Base-by-base conservation (phyloP, 2,888 invertebrate species). In the Trichopria drosophilae region DNA sequence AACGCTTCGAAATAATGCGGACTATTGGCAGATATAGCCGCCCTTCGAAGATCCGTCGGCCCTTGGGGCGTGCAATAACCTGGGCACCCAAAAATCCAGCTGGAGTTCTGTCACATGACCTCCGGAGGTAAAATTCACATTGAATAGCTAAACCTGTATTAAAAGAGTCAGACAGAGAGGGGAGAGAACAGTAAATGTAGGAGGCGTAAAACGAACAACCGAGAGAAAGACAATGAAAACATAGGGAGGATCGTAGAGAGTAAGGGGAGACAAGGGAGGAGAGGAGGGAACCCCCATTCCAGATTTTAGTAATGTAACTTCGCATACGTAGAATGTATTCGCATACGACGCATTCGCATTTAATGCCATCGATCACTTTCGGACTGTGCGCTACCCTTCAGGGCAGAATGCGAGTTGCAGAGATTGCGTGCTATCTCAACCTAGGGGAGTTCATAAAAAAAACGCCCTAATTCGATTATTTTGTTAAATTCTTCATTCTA, bases 101-200 rank as follows among this genome's bases (percentile, higher is more conserved):
- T 66, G 68, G 59, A 59, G 63, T 61, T 64, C 62, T 48, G 59
- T 58, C 43, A 57, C 53, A 58, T 65, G 66, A 65, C 62, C 68
- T 65, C 66, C 65, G 49, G 64, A 62, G 61, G 55, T 61, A 63
- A 64, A 59, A 61, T 66, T 64, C 67, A 70, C 71, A 70, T 67
- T 68, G 68, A 68, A 64, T 67, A 66, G 65, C 68, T 69, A n/a
- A n/a, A n/a, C n/a, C n/a, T n/a, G n/a, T n/a, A n/a, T n/a, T n/a
- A n/a, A n/a, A n/a, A 31, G 37, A 23, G 41, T 13, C 39, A 49
- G 49, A 55, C 45, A 52, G 55, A 52, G 42, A 51, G 19, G 46
- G 22, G 13, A 35, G 35, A 31, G 28, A 34, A 45, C 44, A 53
- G 36, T 48, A 41, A 46, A 23, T 23, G 34, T 12, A 35, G 41